Conservation (phyloP, 2,797 vertebrate genomes). For the Pseudocheirus occidentalis region DNA sequence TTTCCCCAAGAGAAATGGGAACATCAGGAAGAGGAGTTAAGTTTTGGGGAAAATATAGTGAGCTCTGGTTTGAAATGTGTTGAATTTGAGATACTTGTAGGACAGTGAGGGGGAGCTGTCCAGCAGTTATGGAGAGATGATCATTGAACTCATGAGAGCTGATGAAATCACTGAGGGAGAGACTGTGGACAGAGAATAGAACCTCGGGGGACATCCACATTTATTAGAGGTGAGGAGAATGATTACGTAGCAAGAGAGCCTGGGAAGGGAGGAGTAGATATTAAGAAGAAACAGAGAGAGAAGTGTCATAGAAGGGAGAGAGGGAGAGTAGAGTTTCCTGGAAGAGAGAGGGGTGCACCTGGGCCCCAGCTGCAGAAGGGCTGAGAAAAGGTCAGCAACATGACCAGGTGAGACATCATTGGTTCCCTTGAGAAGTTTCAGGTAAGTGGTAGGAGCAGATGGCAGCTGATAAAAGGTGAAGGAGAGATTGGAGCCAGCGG, state of each 20-base stretch:
- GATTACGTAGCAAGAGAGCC: neutral
- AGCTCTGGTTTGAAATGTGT: neutral
- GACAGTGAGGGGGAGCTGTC: neutral
- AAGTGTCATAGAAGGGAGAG: neutral
- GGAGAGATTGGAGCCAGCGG: neutral
- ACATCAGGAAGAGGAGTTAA: neutral
- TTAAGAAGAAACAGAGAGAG: neutral
- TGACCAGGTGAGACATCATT: too few species aligned
- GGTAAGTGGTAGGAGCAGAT: neutral
- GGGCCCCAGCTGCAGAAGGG: neutral
- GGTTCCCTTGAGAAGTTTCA: neutral
- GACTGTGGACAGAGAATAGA: neutral
- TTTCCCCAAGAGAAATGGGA: neutral
- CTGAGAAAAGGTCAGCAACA: too few species aligned
- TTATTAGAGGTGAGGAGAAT: neutral
- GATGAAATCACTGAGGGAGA: neutral
- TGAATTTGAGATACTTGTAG: neutral
- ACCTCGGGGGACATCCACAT: neutral
- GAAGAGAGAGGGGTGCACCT: neutral
- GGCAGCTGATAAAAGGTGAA: neutral
- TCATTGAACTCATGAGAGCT: neutral
- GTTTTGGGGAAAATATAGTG: neutral
- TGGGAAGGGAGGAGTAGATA: neutral
- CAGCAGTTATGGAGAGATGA: neutral
- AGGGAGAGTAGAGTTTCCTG: neutral